These are phyloP conservation scores for Alsophila aescularia DNA, from an alignment of 2,888 invertebrate genomes.

Conservation along the genomic window DNA sequence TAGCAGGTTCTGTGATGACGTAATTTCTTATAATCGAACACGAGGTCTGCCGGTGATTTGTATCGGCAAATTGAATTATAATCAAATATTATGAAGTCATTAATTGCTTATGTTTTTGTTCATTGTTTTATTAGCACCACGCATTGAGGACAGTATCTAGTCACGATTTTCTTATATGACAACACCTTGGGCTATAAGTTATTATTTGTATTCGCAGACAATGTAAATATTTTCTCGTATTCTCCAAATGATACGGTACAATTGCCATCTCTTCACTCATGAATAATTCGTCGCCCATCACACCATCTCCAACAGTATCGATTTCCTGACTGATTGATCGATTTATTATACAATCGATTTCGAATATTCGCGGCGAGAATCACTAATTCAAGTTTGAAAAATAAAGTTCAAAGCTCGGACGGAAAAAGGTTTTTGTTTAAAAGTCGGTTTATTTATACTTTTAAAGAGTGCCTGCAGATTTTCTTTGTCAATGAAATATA, in stretches of 20 bases:
- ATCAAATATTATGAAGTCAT: constrained; percentile 38
- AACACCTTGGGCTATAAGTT: constrained; percentile 6
- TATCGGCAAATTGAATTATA: constrained; percentile 41
- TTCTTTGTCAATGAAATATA: background rate
- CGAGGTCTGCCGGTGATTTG: constrained; percentile 31
- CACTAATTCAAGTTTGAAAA: constrained; percentile 16
- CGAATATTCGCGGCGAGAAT: constrained; percentile 28
- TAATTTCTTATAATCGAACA: constrained; percentile 29
- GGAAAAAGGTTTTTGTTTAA: too few species aligned
- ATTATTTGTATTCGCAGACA: constrained; percentile 16
- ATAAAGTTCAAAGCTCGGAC: too few species aligned
- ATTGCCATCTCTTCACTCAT: constrained; percentile 20
- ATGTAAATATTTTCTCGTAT: constrained; percentile 20
- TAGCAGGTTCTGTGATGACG: constrained; percentile 38
- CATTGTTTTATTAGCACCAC: constrained; percentile 29
- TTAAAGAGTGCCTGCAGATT: background rate
- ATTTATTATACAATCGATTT: constrained; percentile 33
- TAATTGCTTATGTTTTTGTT: constrained; percentile 33
- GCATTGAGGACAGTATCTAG: constrained; percentile 6
- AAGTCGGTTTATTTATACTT: constrained; percentile 25
- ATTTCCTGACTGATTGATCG: constrained; percentile 29
- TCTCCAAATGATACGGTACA: constrained; percentile 20
- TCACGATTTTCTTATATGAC: constrained; percentile 20
- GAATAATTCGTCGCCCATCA: constrained; percentile 26
- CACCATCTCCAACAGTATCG: constrained; percentile 25